Base-by-base conservation (phyloP, 2,888 invertebrate species). In the Catotricha subobsoleta region DNA sequence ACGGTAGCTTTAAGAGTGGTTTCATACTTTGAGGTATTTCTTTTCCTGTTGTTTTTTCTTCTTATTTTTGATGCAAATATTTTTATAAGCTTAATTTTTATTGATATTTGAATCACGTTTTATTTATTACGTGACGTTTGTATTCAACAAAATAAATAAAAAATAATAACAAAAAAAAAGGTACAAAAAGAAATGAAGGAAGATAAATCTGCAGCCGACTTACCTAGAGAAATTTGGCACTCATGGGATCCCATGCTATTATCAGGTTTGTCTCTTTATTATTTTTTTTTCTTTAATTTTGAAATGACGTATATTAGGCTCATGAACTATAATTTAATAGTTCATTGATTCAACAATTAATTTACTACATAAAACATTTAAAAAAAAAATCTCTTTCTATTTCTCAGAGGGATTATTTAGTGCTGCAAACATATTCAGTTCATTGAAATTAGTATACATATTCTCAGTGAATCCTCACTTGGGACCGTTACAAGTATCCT, bases 391-490 rank as follows among this genome's bases (percentile, higher is more conserved):
- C n/a, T 8, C 19, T 34, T 34, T 34, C 34, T 20, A 20, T 20
- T 34, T 73, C n/a, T 87, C 91, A 20, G 92, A 92, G 64, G 92
- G 91, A 25, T 73, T 97, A 41, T 97, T 97, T 67, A 95, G 97
- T 13, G 92, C 95, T 15, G 97, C 97, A 48, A 98, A 97, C 67
- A 97, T 97, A 64, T 90, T 86, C 71, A 91, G 87, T 65, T 88
- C 87, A 49, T 71, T 95, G 51, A 95, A 95, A 66, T 72, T 95
- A 59, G 92, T 95, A 52, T 92, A 94, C 69, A 92, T 94, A 64
- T 94, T 94, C 67, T 94, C 92, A 51, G 90, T 95, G 43, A 94
- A 92, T 68, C 92, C 94, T 28, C 90, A 94, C 67, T 72, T 95
- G 56, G 95, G 95, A 46, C 94, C 94, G 46, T 72, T 94, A 51